These are phyloP conservation scores for Eulithis testata DNA, from an alignment of 2,888 invertebrate species.

Conservation along the genomic window DNA sequence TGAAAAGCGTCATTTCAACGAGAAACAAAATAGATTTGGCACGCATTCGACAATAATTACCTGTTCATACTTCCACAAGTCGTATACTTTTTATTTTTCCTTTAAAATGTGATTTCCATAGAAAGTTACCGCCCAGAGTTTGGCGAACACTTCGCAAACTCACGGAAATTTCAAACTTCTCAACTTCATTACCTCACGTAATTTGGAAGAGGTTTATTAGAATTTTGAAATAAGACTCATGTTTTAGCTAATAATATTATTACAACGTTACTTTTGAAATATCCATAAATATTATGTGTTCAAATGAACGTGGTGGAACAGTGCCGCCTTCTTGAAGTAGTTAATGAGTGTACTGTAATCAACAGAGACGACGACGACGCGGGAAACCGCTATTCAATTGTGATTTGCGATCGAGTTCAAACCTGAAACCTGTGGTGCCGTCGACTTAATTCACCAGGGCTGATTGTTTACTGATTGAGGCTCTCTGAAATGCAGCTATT, in stretches of 20 bases:
- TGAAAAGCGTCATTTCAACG: background rate
- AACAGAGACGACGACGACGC: no score
- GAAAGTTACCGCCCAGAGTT: constrained; percentile 23
- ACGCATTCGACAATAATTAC: constrained; percentile 3
- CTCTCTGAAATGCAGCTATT: no score
- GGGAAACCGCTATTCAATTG: no score
- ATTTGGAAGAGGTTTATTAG: constrained; percentile 31
- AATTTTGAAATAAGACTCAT: constrained; percentile 10
- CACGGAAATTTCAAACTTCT: constrained; percentile 20
- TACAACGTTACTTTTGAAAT: constrained; percentile 4
- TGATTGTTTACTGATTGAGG: no score
- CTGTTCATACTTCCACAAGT: constrained; percentile 14
- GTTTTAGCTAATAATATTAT: constrained; percentile 2
- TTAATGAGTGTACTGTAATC: no score
- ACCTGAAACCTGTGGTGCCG: no score
- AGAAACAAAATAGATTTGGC: background rate
- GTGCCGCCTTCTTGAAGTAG: no score
- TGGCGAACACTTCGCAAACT: constrained; percentile 23
- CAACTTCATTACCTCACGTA: constrained; percentile 28
- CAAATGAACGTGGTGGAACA: no score
- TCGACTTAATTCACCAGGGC: no score
- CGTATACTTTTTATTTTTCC: constrained; percentile 16
- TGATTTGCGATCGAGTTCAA: no score
- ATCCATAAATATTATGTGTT: no score
- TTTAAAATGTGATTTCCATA: constrained; percentile 23